Conservation (phyloP, 2,113 vertebrate genomes). For the Ceyx melanurus region DNA sequence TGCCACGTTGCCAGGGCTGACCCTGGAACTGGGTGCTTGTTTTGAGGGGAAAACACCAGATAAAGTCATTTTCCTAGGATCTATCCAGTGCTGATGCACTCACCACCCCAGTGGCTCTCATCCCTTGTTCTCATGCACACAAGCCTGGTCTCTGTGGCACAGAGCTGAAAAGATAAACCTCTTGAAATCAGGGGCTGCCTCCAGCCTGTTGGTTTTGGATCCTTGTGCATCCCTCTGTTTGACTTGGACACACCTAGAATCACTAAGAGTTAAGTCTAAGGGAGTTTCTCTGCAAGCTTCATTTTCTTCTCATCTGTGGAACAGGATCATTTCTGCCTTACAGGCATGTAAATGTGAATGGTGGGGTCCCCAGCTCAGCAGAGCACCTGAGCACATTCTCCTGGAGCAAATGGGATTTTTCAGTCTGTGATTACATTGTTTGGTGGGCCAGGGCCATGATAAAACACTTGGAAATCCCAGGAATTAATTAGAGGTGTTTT, state of each 20-base stretch:
- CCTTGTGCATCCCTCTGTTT: background rate
- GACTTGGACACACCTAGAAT: background rate
- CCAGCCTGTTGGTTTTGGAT: background rate
- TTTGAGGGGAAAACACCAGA: background rate
- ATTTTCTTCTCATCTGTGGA: background rate
- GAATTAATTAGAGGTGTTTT: background rate
- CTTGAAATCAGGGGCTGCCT: background rate
- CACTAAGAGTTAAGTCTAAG: background rate
- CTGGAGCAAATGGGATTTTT: conserved; percentile 16
- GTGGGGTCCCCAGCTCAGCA: background rate
- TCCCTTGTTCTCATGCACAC: background rate
- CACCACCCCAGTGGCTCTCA: background rate
- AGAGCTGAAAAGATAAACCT: background rate
- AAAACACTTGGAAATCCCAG: background rate
- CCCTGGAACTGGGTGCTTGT: background rate
- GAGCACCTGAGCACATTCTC: conserved; percentile 14
- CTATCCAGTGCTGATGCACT: background rate
- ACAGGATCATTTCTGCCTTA: conserved; percentile 19
- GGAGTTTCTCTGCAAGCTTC: background rate
- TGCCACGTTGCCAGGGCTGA: background rate
- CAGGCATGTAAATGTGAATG: conserved; percentile 7
- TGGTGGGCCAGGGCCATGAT: background rate
- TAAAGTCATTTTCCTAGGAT: background rate
- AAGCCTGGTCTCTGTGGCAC: background rate
- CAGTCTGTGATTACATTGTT: conserved; percentile 16